phyloP scores from a whole-genome alignment of 2,797 vertebrate genomes.

The Oceanodroma leucorhoa region DNA sequence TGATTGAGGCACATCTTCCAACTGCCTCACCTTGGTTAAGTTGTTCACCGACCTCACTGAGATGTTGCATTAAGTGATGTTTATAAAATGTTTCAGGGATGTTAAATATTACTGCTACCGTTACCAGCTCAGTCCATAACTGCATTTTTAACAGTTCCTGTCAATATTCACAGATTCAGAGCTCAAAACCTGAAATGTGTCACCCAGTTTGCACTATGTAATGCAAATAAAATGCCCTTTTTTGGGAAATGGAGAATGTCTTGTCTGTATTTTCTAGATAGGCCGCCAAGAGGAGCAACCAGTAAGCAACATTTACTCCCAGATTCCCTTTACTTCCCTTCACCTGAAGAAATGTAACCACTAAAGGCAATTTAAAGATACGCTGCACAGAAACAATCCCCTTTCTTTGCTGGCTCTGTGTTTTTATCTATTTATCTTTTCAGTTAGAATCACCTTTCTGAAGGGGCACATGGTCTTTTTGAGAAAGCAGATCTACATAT shows the following conservation, averaged over 20 bases:
- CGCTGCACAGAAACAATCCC: background rate
- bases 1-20: background rate
- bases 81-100: background rate
- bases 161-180: background rate
- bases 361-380: background rate
- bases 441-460: background rate
- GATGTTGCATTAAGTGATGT: background rate
- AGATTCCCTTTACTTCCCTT: background rate
- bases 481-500: slow-evolving; percentile 5
- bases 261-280: background rate
- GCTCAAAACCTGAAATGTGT: background rate
- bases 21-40: background rate
- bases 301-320: background rate
- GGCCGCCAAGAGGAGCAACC: background rate
- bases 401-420: background rate
- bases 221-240: background rate
- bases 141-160: background rate
- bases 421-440: background rate
- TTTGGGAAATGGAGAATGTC: background rate
- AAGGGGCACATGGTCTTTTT: background rate
- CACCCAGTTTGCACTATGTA: background rate
- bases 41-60: background rate
- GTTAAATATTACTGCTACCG: background rate
- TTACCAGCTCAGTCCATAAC: background rate
- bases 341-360: background rate